Percentiles rank a stretch among this genome's conserved stretches.
Evolutionary conservation across 1,140 invertebrate genomes (phyloP).

Genomic region (Atopsyche davidsoni): DNA sequence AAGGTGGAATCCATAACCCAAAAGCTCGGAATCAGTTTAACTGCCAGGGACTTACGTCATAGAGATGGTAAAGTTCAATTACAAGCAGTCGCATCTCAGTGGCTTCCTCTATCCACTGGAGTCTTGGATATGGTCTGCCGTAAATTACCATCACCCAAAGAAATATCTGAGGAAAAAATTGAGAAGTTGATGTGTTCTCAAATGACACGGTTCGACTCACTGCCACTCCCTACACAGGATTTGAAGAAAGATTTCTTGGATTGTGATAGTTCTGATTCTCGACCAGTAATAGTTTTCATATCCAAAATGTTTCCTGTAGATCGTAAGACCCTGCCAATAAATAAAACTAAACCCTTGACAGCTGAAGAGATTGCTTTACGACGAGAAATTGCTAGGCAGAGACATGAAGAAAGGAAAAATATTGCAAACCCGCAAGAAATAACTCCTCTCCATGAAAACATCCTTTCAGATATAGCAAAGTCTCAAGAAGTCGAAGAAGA

Average conservation of each 20-base stretch:
- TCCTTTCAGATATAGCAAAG: conserved; percentile 23
- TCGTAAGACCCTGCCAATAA: conserved; percentile 62
- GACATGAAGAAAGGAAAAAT: conserved; percentile 51
- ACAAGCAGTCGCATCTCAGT: conserved; percentile 77
- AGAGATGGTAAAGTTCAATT: conserved; percentile 73
- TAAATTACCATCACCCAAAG: conserved; percentile 73
- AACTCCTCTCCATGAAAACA: conserved; percentile 40
- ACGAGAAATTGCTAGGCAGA: conserved; percentile 61
- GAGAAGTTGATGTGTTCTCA: conserved; percentile 69
- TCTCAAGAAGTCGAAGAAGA: conserved; percentile 35
- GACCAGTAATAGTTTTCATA: conserved; percentile 82
- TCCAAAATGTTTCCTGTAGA: conserved; percentile 94
- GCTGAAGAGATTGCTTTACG: conserved; percentile 67
- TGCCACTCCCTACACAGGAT: conserved; percentile 63
- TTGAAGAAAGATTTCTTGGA: conserved; percentile 71
- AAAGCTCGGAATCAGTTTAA: conserved; percentile 74
- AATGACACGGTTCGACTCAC: conserved; percentile 60
- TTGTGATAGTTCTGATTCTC: conserved; percentile 60
- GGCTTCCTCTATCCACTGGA: conserved; percentile 79
- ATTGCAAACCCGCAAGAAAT: conserved; percentile 46
- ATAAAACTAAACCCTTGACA: conserved; percentile 66
- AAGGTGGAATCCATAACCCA: conserved; percentile 75
- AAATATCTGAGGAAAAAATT: conserved; percentile 69
- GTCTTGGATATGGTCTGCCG: conserved; percentile 76
- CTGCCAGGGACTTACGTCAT: conserved; percentile 68